Conservation (phyloP, 2,797 vertebrate species). For the Crypturellus tataupa region DNA sequence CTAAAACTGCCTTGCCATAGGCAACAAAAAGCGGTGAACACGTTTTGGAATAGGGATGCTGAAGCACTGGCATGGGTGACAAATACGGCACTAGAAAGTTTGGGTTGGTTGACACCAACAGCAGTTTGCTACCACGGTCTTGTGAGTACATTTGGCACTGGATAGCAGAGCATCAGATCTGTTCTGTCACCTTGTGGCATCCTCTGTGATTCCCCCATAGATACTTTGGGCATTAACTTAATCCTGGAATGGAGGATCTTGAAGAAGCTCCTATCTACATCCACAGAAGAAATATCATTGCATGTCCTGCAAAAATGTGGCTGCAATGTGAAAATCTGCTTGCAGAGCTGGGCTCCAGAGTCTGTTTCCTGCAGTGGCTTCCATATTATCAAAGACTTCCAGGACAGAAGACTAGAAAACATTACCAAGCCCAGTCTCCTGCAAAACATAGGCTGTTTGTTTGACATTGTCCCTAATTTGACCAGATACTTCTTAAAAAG, state of each 20-base stretch:
- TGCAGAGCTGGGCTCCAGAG: not conserved
- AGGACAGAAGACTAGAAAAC: not conserved
- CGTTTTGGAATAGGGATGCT: not conserved
- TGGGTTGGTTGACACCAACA: not conserved
- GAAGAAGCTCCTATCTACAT: not conserved
- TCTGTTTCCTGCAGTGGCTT: not conserved
- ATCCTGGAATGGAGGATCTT: not conserved
- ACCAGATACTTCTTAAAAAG: not conserved
- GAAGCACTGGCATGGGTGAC: not conserved
- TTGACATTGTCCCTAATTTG: not conserved
- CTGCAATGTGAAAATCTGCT: not conserved
- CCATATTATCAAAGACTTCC: not conserved
- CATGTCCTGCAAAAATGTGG: not conserved
- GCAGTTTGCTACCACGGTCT: not conserved
- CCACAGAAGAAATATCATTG: not conserved
- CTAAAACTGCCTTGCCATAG: not conserved
- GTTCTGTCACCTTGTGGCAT: not conserved
- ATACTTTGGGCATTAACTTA: not conserved
- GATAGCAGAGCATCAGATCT: not conserved
- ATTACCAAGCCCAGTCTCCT: not conserved
- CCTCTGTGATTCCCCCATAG: not conserved
- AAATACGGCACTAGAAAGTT: not conserved
- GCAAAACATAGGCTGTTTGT: not conserved
- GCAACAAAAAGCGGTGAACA: accelerated
- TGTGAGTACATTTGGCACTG: not conserved